Conservation (phyloP, 2,888 invertebrate species). For the Stegophylla sp. region DNA sequence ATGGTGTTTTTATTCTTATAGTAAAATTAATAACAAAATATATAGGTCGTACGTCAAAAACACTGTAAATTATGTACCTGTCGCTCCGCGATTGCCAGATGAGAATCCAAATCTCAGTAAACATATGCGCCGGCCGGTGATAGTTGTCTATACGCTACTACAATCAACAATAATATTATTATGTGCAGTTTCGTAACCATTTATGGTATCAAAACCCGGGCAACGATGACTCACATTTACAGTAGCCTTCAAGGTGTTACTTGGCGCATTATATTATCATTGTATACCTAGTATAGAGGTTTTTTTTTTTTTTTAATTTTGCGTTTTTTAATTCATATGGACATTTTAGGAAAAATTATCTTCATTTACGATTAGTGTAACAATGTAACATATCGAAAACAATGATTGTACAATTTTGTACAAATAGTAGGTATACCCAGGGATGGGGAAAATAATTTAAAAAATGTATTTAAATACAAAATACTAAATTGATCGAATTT, state of each 20-base stretch:
- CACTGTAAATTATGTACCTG: conserved; percentile 35
- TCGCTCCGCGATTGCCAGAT: conserved; percentile 45
- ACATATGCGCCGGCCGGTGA: conserved; percentile 41
- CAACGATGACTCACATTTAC: conserved; percentile 51
- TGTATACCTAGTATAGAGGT: not conserved
- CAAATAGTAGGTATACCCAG: too few relatives aligned
- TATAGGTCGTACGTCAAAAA: conserved; percentile 45
- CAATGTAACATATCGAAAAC: too few relatives aligned
- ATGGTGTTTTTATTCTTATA: conserved; percentile 27
- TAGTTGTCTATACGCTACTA: conserved; percentile 38
- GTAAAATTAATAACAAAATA: conserved; percentile 8
- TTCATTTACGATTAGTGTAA: not conserved
- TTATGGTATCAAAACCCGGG: conserved; percentile 52
- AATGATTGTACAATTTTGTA: too few relatives aligned
- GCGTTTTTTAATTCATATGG: not conserved
- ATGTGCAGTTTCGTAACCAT: conserved; percentile 53
- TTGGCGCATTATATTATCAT: conserved; percentile 32
- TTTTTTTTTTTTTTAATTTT: conserved; percentile 15
- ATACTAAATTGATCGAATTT: too few relatives aligned
- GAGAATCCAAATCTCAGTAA: conserved; percentile 50
- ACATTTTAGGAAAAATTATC: conserved; percentile 9
- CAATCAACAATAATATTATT: conserved; percentile 43
- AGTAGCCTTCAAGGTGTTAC: conserved; percentile 55
- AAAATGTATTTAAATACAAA: too few relatives aligned
- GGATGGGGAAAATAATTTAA: too few relatives aligned